Conservation (phyloP, 1,140 invertebrate species). For the Arctopsyche grandis region DNA sequence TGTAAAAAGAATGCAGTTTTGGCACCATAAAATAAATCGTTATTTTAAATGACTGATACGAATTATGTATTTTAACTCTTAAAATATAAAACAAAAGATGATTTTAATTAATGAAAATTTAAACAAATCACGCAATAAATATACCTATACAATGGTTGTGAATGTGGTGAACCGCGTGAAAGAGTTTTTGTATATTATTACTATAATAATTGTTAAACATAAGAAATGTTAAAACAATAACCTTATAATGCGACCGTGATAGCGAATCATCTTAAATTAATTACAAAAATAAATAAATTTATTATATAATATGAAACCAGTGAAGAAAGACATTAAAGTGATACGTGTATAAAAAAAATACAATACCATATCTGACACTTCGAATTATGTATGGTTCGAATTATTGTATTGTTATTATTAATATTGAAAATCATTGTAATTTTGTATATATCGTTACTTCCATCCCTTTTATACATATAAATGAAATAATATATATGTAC, state of each 20-base stretch:
- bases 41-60: constrained; percentile 32
- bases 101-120: constrained; percentile 8
- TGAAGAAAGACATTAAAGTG: constrained; percentile 53
- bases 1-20: too few species aligned
- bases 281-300: constrained; percentile 20
- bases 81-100: constrained; percentile 18
- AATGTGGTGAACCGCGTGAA: constrained; percentile 35
- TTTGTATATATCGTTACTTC: constrained; percentile 19
- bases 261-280: constrained; percentile 4
- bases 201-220: constrained; percentile 1
- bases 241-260: constrained; percentile 20
- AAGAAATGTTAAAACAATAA: constrained; percentile 8
- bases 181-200: neutral
- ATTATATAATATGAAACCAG: constrained; percentile 22
- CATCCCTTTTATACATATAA: neutral
- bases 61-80: constrained; percentile 19
- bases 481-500: neutral
- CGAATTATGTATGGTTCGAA: too few species aligned
- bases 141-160: constrained; percentile 43
- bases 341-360: constrained; percentile 39
- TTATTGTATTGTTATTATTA: too few species aligned
- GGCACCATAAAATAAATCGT: neutral
- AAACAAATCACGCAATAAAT: constrained; percentile 22
- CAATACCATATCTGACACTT: neutral
- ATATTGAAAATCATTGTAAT: too few species aligned